Evolutionary conservation across 2,888 invertebrate species (phyloP).

Genomic region (Meiosimyza decipiens): DNA sequence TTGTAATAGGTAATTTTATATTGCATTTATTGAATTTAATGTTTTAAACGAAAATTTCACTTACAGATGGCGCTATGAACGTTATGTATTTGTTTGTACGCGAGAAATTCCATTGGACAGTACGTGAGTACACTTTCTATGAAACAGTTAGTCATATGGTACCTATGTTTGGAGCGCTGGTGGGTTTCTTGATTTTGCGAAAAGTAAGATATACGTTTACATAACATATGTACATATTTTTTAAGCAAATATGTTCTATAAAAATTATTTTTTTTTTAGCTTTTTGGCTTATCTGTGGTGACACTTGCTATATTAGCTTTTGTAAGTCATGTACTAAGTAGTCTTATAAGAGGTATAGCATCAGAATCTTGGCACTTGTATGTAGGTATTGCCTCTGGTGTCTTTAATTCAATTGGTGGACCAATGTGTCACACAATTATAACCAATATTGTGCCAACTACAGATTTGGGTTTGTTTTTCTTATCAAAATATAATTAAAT

Average conservation of each 20-base stretch:
- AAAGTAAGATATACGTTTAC: constrained; percentile 46
- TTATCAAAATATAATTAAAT: background rate
- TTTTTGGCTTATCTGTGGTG: constrained; percentile 60
- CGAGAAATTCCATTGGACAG: constrained; percentile 76
- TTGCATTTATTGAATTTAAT: constrained; percentile 1
- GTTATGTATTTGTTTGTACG: constrained; percentile 75
- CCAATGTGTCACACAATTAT: constrained; percentile 66
- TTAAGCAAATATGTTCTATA: background rate
- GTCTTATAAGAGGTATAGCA: constrained; percentile 58
- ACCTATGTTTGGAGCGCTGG: constrained; percentile 71
- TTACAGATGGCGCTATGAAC: constrained; percentile 58
- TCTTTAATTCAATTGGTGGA: constrained; percentile 57
- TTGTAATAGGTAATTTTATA: constrained; percentile 56
- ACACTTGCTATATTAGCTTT: constrained; percentile 58
- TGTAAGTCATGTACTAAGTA: constrained; percentile 55
- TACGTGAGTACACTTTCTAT: constrained; percentile 73
- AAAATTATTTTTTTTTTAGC: constrained; percentile 49
- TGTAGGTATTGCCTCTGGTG: constrained; percentile 54
- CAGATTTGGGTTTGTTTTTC: constrained; percentile 62
- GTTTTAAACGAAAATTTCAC: background rate
- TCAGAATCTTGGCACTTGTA: constrained; percentile 61
- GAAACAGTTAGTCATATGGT: constrained; percentile 70
- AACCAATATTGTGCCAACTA: constrained; percentile 61
- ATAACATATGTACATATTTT: background rate
- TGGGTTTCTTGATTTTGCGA: constrained; percentile 72